Conservation (phyloP, 2,113 vertebrate species). For the Athene noctua region DNA sequence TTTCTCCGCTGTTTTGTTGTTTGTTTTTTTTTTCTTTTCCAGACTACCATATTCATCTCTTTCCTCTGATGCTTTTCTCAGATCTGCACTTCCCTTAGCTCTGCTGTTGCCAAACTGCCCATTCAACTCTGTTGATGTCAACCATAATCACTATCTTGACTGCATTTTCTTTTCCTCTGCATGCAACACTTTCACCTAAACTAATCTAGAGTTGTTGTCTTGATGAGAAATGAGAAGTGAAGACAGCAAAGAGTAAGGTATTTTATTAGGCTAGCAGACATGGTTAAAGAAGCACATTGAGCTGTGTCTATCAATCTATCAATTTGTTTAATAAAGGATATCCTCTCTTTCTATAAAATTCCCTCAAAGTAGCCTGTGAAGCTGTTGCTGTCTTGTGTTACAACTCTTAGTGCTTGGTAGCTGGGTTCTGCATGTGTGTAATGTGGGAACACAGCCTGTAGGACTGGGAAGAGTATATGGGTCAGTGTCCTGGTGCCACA, state of each 20-base stretch:
- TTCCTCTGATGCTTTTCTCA: neutral
- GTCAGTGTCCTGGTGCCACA: neutral
- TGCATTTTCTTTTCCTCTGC: neutral
- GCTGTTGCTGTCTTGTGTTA: neutral
- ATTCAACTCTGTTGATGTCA: neutral
- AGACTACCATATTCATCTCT: neutral
- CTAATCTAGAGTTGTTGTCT: neutral
- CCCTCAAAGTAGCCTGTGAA: neutral
- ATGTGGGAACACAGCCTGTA: neutral
- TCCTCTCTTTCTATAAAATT: neutral
- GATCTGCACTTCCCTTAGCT: neutral
- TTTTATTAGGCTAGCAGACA: neutral
- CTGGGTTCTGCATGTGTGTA: accelerated
- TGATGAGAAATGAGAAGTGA: neutral
- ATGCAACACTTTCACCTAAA: neutral
- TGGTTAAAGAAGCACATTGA: neutral
- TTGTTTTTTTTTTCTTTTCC: neutral
- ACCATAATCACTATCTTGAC: neutral
- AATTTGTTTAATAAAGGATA: neutral
- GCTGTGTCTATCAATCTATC: neutral
- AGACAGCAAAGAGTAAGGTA: neutral
- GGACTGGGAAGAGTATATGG: neutral
- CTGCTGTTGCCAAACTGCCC: neutral
- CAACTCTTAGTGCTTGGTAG: neutral
- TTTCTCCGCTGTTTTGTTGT: neutral